These are phyloP conservation scores for Oegoconia quadripuncta DNA, from an alignment of 2,888 invertebrate species.

Conservation along the genomic window DNA sequence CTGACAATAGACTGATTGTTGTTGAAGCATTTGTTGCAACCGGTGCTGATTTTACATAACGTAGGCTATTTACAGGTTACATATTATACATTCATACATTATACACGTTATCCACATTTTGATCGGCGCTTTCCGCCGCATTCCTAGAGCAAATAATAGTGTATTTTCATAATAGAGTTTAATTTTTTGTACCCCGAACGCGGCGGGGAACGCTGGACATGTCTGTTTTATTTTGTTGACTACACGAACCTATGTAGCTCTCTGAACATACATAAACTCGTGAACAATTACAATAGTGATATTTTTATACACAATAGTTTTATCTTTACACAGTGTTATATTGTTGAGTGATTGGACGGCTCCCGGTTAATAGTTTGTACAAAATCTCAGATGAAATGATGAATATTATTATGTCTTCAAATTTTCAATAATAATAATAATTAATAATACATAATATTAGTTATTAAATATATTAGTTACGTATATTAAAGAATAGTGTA, in stretches of 20 bases:
- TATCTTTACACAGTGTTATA: conserved; percentile 75
- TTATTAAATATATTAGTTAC: conserved; percentile 31
- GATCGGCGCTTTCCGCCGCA: conserved; percentile 48
- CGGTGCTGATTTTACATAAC: conserved; percentile 75
- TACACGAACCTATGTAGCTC: conserved; percentile 38
- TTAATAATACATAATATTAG: conserved; percentile 34
- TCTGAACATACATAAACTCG: conserved; percentile 35
- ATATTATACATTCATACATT: conserved; percentile 65
- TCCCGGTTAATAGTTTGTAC: conserved; percentile 75
- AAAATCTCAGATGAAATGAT: conserved; percentile 51
- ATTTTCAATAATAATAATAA: conserved; percentile 29
- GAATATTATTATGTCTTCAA: conserved; percentile 48
- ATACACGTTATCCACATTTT: conserved; percentile 60
- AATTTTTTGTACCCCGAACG: conserved; percentile 59
- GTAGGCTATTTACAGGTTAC: conserved; percentile 78
- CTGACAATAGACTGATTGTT: conserved; percentile 78
- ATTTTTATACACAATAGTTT: conserved; percentile 78
- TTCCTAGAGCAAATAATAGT: conserved; percentile 40
- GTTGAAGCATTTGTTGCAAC: conserved; percentile 76
- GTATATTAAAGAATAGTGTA: no score
- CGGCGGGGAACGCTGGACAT: conserved; percentile 46
- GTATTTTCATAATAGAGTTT: conserved; percentile 71
- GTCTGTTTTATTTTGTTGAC: conserved; percentile 62
- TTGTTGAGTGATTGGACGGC: conserved; percentile 75
- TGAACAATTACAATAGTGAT: conserved; percentile 63